A percentile compares a stretch with the other conserved stretches of the same genome.
Evolutionary conservation across 1,140 invertebrate species (phyloP).

Genomic region (Adelges cooleyi): DNA sequence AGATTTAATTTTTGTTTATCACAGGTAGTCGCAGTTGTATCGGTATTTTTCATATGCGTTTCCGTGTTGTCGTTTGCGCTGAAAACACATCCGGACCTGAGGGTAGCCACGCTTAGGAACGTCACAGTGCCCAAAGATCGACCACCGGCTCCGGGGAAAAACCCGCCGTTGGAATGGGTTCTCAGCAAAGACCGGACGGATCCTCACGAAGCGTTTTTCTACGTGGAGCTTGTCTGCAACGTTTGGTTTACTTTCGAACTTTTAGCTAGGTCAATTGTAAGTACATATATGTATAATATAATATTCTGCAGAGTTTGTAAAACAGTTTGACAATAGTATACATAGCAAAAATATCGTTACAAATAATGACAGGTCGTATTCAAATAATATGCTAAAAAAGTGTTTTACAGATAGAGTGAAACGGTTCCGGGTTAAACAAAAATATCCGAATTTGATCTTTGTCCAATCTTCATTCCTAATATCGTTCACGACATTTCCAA

Average conservation of each 20-base stretch:
- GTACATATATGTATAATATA: no score
- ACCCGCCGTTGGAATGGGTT: slow-evolving; percentile 62
- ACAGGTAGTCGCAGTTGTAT: slow-evolving; percentile 89
- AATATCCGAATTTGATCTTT: no score
- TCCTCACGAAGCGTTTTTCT: slow-evolving; percentile 95
- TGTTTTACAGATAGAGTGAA: no score
- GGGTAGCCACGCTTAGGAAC: slow-evolving; percentile 84
- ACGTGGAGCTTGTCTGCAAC: slow-evolving; percentile 98
- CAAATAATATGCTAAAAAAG: no score
- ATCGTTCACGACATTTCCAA: no score
- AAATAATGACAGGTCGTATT: no score
- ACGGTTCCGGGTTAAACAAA: no score
- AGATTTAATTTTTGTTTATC: slow-evolving; percentile 38
- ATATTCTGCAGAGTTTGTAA: slow-evolving; percentile 35
- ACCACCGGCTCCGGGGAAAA: slow-evolving; percentile 38
- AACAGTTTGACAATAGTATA: no score
- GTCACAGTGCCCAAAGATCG: slow-evolving; percentile 48
- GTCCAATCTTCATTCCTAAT: no score
- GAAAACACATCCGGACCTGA: slow-evolving; percentile 97
- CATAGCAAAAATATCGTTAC: no score
- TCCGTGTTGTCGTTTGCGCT: slow-evolving; percentile 97
- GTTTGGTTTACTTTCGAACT: slow-evolving; percentile 99
- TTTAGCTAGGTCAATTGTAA: slow-evolving; percentile 72
- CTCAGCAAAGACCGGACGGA: slow-evolving; percentile 88
- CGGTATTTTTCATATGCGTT: slow-evolving; percentile 96